These are phyloP conservation scores for Kryphioiulus occultus DNA, from an alignment of 2,888 invertebrate genomes.

Conservation along the genomic window DNA sequence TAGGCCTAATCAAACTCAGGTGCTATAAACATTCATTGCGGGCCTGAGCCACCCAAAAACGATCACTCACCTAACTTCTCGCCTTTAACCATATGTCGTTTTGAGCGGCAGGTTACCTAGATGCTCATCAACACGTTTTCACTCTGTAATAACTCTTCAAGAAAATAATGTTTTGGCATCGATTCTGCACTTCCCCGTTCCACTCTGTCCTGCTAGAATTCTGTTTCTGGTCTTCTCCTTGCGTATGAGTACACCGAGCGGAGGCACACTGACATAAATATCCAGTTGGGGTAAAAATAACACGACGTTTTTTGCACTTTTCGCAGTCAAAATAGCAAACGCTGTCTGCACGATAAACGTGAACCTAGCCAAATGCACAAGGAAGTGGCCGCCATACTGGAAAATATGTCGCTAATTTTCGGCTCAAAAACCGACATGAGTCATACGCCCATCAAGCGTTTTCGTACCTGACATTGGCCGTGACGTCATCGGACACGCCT, in stretches of 20 bases:
- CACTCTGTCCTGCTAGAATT: neutral
- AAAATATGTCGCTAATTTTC: neutral
- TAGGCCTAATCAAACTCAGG: neutral
- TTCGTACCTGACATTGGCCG: neutral
- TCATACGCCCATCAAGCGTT: neutral
- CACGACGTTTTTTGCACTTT: neutral
- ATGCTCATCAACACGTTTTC: neutral
- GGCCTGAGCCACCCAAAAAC: neutral
- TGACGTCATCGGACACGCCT: neutral
- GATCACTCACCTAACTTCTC: conserved; percentile 27
- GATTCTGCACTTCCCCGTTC: conserved; percentile 8
- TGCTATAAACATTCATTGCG: neutral
- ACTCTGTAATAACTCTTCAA: neutral
- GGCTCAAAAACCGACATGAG: conserved; percentile 1
- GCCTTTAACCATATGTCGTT: conserved; percentile 45
- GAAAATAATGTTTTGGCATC: neutral
- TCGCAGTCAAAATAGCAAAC: neutral
- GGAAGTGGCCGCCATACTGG: conserved; percentile 39
- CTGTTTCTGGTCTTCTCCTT: neutral
- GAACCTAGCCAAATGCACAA: neutral
- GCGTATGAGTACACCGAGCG: neutral
- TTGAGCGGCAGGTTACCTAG: neutral
- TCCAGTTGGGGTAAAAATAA: neutral
- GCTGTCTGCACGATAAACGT: neutral
- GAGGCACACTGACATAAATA: conserved; percentile 11